Evolutionary conservation across 2,797 vertebrate genomes (phyloP).

Genomic region (Nasua narica): DNA sequence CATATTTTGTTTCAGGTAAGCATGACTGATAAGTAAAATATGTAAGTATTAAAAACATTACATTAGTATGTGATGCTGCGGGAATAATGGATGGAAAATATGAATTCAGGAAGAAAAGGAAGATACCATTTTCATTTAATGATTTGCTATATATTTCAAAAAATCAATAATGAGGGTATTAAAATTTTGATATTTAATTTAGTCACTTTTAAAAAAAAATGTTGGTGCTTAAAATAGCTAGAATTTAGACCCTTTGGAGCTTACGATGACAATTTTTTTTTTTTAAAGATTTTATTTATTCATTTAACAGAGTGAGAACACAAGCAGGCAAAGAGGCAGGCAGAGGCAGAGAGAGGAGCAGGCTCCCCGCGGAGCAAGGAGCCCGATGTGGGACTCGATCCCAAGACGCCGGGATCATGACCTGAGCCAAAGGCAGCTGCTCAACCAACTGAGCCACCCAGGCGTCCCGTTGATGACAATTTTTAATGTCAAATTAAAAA

Average conservation of each 20-base stretch:
- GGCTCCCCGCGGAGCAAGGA: too few species aligned
- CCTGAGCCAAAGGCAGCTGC: too few species aligned
- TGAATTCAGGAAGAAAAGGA: slow-evolving; percentile 1
- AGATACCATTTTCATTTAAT: background rate
- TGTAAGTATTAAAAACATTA: background rate
- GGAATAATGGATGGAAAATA: background rate
- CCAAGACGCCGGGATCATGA: too few species aligned
- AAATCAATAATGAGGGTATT: background rate
- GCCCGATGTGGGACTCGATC: too few species aligned
- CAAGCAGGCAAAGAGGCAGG: too few species aligned
- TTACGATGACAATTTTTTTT: background rate
- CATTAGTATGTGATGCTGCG: background rate
- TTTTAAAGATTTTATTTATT: too few species aligned
- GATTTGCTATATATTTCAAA: background rate
- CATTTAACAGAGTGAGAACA: too few species aligned
- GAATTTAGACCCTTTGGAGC: slow-evolving; percentile 1
- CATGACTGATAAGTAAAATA: background rate
- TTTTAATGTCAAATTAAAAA: background rate
- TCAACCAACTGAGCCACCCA: too few species aligned
- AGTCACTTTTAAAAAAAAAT: background rate
- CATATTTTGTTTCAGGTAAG: background rate
- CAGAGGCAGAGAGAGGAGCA: too few species aligned
- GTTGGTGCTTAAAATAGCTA: background rate
- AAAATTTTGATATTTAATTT: slow-evolving; percentile 32
- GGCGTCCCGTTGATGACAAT: background rate